Percentiles rank a stretch among this genome's conserved stretches.
These are phyloP conservation scores for Spheniscus mendiculus DNA, from an alignment of 2,113 vertebrate species.

Conservation along the genomic window DNA sequence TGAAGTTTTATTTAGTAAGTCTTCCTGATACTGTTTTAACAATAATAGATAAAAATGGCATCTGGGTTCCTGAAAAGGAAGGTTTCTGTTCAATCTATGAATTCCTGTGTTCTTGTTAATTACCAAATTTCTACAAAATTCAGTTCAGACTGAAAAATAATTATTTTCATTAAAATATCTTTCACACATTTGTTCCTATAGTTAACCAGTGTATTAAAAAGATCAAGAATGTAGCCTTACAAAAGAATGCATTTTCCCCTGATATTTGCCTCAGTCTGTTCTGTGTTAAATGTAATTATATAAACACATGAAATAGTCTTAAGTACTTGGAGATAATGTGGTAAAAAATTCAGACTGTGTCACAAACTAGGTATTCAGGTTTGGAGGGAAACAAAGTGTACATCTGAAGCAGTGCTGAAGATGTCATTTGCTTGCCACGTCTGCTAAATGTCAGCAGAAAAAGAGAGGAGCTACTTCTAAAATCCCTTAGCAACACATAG, in stretches of 20 bases:
- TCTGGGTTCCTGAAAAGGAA: neutral
- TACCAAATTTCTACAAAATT: neutral
- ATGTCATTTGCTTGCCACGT: fast-evolving
- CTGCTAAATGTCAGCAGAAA: neutral
- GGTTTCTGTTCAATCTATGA: neutral
- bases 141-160: neutral
- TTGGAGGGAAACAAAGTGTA: neutral
- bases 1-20: neutral
- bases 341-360: neutral
- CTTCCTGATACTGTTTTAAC: neutral
- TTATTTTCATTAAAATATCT: neutral
- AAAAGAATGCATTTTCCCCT: neutral
- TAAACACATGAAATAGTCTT: neutral
- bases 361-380: neutral
- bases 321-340: neutral
- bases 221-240: neutral
- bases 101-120: neutral
- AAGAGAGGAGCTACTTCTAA: neutral
- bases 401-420: neutral
- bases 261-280: neutral
- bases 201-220: neutral
- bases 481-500: neutral
- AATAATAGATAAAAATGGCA: neutral
- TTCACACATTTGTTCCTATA: neutral
- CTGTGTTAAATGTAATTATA: neutral